These are phyloP conservation scores for Loripinus fragilis DNA, from an alignment of 2,888 invertebrate species.

Conservation along the genomic window DNA sequence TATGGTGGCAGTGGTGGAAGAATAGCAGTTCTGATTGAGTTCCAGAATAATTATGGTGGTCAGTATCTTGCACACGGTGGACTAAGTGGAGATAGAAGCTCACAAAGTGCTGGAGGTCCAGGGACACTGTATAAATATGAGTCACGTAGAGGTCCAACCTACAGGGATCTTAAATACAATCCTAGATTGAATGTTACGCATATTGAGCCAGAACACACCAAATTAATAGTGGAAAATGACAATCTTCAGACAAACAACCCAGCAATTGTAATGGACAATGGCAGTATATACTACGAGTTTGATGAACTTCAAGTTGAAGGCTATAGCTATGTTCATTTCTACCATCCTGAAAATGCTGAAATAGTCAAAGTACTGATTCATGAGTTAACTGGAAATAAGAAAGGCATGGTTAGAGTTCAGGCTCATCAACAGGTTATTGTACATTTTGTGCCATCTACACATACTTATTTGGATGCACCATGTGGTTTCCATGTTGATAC, in stretches of 20 bases:
- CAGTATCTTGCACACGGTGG: conserved; percentile 68
- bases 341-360: conserved; percentile 61
- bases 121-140: conserved; percentile 76
- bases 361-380: conserved; percentile 66
- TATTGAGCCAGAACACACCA: conserved; percentile 70
- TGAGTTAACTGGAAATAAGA: conserved; percentile 73
- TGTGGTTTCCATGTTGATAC: conserved; percentile 73
- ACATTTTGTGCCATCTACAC: conserved; percentile 70
- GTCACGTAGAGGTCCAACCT: conserved; percentile 70
- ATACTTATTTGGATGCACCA: conserved; percentile 74
- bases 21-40: conserved; percentile 68
- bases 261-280: conserved; percentile 70
- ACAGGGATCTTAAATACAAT: conserved; percentile 75
- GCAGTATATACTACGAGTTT: conserved; percentile 68
- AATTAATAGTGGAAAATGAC: conserved; percentile 67
- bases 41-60: conserved; percentile 67
- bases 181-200: conserved; percentile 66
- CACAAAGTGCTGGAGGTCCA: conserved; percentile 66
- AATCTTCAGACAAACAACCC: conserved; percentile 64
- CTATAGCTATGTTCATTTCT: conserved; percentile 73
- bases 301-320: conserved; percentile 74
- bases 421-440: conserved; percentile 65
- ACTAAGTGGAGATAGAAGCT: conserved; percentile 29
- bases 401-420: conserved; percentile 70
- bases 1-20: conserved; percentile 73